These are phyloP conservation scores for Notocelia uddmanniana DNA, from an alignment of 2,888 invertebrate genomes.

Conservation along the genomic window DNA sequence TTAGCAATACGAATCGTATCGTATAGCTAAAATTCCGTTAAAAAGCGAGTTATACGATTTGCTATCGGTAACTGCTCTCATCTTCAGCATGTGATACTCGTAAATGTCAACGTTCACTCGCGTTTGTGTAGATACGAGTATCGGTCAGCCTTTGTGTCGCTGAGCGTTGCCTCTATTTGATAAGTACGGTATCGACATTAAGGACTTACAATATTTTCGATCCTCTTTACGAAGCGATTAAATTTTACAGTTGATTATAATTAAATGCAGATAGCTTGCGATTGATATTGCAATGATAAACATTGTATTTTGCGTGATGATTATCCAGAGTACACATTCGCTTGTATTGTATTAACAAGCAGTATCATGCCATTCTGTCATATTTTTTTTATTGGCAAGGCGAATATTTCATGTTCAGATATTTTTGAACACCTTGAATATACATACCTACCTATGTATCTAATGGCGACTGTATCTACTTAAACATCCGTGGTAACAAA, in stretches of 20 bases:
- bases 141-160: constrained; percentile 13
- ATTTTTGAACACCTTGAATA: no score
- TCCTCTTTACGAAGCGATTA: not conserved
- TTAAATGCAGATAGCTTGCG: no score
- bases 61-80: not conserved
- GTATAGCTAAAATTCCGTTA: not conserved
- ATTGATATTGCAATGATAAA: no score
- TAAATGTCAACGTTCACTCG: constrained; percentile 20
- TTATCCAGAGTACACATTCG: no score
- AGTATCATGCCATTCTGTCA: no score
- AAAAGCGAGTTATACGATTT: not conserved
- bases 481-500: not conserved
- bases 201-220: not conserved
- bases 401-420: no score
- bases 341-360: no score
- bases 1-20: no score
- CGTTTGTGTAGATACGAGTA: constrained; percentile 15
- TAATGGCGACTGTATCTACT: not conserved
- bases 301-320: no score
- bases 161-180: not conserved
- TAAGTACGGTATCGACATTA: not conserved
- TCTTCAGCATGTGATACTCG: constrained; percentile 9
- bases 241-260: no score
- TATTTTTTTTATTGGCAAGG: no score
- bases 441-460: no score